Conservation (phyloP, 2,888 invertebrate genomes). For the Palloptera scutellata region DNA sequence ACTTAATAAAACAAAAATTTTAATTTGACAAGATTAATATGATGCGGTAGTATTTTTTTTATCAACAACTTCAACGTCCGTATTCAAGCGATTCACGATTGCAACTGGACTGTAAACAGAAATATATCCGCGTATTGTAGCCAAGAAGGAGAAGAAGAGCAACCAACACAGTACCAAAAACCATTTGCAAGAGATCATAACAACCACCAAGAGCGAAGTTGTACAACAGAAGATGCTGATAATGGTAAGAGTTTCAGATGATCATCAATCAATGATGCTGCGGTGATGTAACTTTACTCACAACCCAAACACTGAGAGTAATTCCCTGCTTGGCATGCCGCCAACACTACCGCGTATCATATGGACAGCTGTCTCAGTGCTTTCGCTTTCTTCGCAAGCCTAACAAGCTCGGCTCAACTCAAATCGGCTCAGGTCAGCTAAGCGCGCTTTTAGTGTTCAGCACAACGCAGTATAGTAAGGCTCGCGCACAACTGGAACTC, state of each 20-base stretch:
- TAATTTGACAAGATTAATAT: too few species aligned
- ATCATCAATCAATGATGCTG: too few species aligned
- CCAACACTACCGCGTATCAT: too few species aligned
- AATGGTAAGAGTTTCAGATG: too few species aligned
- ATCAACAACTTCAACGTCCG: slow-evolving; percentile 6
- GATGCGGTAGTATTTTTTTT: too few species aligned
- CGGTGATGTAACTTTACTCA: slow-evolving; percentile 14
- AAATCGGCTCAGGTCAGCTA: background rate
- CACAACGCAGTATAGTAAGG: background rate
- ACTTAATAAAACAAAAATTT: too few species aligned
- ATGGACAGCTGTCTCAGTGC: slow-evolving; percentile 1
- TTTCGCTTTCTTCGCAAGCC: slow-evolving; percentile 32
- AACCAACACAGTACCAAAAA: background rate
- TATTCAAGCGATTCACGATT: slow-evolving; percentile 17
- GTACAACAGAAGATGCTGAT: too few species aligned
- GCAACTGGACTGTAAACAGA: slow-evolving; percentile 26
- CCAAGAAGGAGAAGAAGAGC: background rate
- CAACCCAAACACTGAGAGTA: background rate
- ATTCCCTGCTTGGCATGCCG: too few species aligned
- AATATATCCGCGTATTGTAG: slow-evolving; percentile 10
- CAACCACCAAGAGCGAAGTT: slow-evolving; percentile 1
- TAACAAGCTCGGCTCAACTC: background rate
- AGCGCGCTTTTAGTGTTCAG: background rate
- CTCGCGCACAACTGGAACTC: background rate
- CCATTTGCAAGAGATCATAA: background rate